Conservation (phyloP, 1,140 invertebrate species). For the Neelides sp. region DNA sequence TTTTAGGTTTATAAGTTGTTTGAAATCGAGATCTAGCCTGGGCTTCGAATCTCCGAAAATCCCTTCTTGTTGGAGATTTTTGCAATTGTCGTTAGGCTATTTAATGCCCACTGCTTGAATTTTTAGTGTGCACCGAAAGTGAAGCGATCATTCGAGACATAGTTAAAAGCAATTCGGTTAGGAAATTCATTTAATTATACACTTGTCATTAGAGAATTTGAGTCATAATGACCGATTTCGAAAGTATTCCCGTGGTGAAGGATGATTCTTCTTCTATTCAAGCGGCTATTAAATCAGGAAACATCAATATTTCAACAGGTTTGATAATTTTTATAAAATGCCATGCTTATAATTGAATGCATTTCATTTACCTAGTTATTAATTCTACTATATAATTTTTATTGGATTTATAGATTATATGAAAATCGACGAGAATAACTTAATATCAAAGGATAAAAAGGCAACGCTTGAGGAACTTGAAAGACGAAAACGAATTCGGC, state of each 20-base stretch:
- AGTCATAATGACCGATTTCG: too few species aligned
- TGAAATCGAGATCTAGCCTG: too few species aligned
- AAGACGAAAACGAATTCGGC: conserved; percentile 71
- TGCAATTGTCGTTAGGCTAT: too few species aligned
- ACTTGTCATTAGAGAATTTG: too few species aligned
- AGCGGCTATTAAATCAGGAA: conserved; percentile 40
- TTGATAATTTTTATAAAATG: conserved; percentile 25
- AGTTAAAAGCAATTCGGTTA: too few species aligned
- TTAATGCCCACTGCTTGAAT: too few species aligned
- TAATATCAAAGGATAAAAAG: conserved; percentile 69
- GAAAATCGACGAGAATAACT: conserved; percentile 68
- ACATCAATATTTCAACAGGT: conserved; percentile 61
- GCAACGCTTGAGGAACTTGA: conserved; percentile 88
- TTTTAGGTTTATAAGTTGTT: too few species aligned
- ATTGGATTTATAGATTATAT: conserved; percentile 56
- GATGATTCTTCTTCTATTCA: conserved; percentile 38
- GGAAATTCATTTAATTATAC: too few species aligned
- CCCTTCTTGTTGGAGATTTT: too few species aligned
- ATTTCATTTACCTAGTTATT: conserved; percentile 3
- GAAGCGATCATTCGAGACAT: too few species aligned
- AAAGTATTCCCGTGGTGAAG: conserved; percentile 40
- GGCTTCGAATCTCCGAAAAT: too few species aligned
- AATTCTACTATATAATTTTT: conserved; percentile 1
- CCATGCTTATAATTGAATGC: conserved; percentile 1
- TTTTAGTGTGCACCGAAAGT: too few species aligned